Evolutionary conservation across 2,113 vertebrate genomes (phyloP), one percentile per base, ranked within the genome.

Genomic region (Macroglossus sobrinus): DNA sequence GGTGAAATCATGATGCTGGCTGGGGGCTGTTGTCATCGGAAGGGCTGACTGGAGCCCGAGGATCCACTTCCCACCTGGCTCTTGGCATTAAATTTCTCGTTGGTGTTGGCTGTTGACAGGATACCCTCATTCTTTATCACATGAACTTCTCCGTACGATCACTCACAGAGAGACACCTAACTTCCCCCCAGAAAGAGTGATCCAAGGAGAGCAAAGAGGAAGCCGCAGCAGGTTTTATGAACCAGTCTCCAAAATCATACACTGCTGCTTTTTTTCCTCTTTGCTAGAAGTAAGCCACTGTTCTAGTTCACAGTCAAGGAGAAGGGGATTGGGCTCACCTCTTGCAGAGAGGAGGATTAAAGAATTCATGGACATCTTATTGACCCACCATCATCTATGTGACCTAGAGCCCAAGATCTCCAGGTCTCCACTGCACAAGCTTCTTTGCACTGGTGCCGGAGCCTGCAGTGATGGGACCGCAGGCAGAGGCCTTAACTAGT

Each of bases 1-100:
- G 26, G 28, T 33, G 59, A 59, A 64, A 38, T 35, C 33, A 50
- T 35, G 91, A 79, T 33, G 50, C 50, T 12, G 10, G 2, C 13
- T 0, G 8, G 30, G n/a, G 24, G 74, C 28, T 43, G 5, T 13
- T 5, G 53, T 21, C 47, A 9, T 24, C 28, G 1, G 21, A 53
- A 61, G 61, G 38, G 43, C 76, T 50, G 38, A 10, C 40, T 21
- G 38, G 30, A 15, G 21, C 43, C 12, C 13, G 33, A 45, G 28
- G 72, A 38, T 24, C n/a, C 2, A 2, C 50, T 93, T 85, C 50
- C 43, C 61, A 14, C 9, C 0, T 43, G 57, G 79, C 16, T 81
- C 0, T 40, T 66, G 45, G n/a, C 22, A 2, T n/a, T 71, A 38
- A 24, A 33, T 28, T 92, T 61, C 35, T 93, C 7, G 0, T 0